Evolutionary conservation across 2,797 vertebrate species (phyloP), one percentile per base, ranked within the genome.

Genomic region (Myripristis jacobus): DNA sequence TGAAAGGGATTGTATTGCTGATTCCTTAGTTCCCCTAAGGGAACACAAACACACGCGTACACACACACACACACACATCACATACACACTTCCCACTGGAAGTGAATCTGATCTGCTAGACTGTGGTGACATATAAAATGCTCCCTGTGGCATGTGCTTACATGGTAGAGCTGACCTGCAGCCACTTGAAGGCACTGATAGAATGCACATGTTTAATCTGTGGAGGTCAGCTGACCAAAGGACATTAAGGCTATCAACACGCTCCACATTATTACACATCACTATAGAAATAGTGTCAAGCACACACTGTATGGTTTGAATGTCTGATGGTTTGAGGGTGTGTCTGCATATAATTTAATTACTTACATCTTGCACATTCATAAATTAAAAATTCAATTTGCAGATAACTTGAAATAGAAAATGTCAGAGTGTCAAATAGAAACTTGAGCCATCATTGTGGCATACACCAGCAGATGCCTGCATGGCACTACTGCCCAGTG

Each of bases 61-160:
- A 18, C 38, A 27, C 19, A 18, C 56, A 25, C 56, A 44, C 57
- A 27, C 36, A 10, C 41, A 38, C 36, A 38, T 11, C 36, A 38
- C 36, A 34, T 25, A 44, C 36, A 54, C 22, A 38, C 13, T 63
- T 48, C 21, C 8, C 15, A 43, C 18, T 21, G 58, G 54, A 76
- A 75, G 70, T 34, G 60, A 55, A 52, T 79, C 75, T 75, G 74
- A 57, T 78, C 66, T 82, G 70, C 66, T 77, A 81, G 82, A 75
- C 76, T 64, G 72, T 66, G 71, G 79, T 84, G 86, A 80, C 83
- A 89, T 80, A 75, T 75, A 50, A 85, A 89, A 79, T 79, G 73
- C 70, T 87, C 83, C 84, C 83, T 11, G 52, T 1, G 67, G 85
- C 59, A 71, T 79, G 74, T 61, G 66, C 24, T 53, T 55, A 77